phyloP scores from a whole-genome alignment of 2,888 invertebrate genomes.

The Morinoia aosen region DNA sequence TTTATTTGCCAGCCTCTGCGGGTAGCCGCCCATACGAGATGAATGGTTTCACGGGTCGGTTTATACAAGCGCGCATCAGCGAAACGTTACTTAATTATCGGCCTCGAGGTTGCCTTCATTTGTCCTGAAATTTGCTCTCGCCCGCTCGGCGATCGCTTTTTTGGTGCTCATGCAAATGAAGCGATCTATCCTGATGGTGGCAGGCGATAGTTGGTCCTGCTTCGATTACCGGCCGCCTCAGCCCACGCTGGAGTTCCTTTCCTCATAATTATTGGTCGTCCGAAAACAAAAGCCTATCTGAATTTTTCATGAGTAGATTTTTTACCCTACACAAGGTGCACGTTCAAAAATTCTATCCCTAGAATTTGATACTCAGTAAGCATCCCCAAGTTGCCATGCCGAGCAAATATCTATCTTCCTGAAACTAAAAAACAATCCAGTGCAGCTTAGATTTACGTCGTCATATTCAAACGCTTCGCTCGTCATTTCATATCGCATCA shows the following conservation, averaged over 20 bases:
- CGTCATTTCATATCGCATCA: neutral
- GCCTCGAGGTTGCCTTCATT: slow-evolving; percentile 41
- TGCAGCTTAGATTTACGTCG: neutral
- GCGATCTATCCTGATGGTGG: slow-evolving; percentile 46
- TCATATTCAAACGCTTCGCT: neutral
- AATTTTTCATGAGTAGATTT: neutral
- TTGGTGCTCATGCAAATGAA: slow-evolving; percentile 46
- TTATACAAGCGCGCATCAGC: slow-evolving; percentile 37
- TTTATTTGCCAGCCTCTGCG: neutral
- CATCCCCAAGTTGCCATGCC: neutral
- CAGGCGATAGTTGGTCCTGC: slow-evolving; percentile 42
- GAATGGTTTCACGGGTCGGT: slow-evolving; percentile 41
- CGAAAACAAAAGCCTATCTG: neutral
- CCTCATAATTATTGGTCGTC: neutral
- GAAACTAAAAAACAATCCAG: neutral
- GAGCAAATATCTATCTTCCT: neutral
- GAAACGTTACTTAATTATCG: slow-evolving; percentile 36
- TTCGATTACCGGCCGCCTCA: neutral
- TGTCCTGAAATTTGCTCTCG: slow-evolving; percentile 51
- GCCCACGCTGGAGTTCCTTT: neutral
- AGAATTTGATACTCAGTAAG: neutral
- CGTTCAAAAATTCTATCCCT: neutral
- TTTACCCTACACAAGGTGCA: neutral
- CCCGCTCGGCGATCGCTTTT: neutral
- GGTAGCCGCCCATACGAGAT: neutral